phyloP scores from a whole-genome alignment of 2,888 invertebrate genomes.

The Eumerus sabulonum region DNA sequence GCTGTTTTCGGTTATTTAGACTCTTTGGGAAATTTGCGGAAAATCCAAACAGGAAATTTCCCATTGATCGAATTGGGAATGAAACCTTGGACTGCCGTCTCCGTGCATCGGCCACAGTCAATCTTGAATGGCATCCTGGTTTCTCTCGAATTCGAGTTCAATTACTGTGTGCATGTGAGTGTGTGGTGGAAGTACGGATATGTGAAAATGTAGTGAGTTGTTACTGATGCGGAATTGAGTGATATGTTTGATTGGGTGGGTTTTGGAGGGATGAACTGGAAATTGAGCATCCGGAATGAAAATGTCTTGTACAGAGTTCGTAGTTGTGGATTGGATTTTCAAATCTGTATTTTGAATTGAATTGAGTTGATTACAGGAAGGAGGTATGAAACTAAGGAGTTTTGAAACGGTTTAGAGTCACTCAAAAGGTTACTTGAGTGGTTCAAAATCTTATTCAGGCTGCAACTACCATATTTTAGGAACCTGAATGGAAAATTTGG shows the following conservation, averaged over 20 bases:
- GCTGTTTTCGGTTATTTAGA: conserved; percentile 59
- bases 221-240: no score
- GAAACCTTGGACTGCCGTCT: conserved; percentile 1
- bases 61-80: conserved; percentile 57
- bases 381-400: no score
- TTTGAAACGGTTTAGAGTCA: no score
- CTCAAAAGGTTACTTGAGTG: no score
- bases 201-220: conserved; percentile 5
- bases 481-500: no score
- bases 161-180: conserved; percentile 27
- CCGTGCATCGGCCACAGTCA: conserved; percentile 41
- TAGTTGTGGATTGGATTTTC: conserved; percentile 18
- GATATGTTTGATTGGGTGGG: no score
- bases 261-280: conserved; percentile 1
- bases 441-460: no score
- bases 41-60: conserved; percentile 66
- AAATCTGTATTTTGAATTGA: neutral
- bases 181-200: no score
- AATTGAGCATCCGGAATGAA: conserved; percentile 12
- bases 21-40: conserved; percentile 65
- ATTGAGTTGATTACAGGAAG: neutral
- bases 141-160: conserved; percentile 46
- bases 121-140: conserved; percentile 39
- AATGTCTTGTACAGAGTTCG: neutral
- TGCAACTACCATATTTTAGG: no score